Conservation (phyloP, 2,113 vertebrate genomes). For the Vombatus ursinus region DNA sequence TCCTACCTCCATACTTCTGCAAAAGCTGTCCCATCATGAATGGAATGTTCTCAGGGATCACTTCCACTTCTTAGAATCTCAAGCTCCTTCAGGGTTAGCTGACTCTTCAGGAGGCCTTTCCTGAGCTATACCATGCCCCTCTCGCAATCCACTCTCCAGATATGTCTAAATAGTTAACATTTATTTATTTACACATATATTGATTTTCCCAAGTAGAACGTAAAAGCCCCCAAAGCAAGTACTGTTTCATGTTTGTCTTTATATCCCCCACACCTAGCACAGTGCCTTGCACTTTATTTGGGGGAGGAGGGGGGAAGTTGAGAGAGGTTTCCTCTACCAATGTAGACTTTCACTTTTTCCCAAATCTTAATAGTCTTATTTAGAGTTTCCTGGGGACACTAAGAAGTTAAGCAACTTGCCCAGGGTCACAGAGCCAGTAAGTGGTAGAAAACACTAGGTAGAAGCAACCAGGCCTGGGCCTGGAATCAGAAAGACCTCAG, state of each 20-base stretch:
- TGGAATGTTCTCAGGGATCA: too few relatives aligned
- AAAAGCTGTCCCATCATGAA: not conserved
- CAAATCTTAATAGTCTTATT: not conserved
- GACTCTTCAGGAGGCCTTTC: not conserved
- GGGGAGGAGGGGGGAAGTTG: not conserved
- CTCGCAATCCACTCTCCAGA: not conserved
- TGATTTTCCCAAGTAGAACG: not conserved
- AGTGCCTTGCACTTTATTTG: too few relatives aligned
- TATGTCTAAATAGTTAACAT: not conserved
- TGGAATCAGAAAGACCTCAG: too few relatives aligned
- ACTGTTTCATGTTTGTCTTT: not conserved
- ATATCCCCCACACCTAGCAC: not conserved
- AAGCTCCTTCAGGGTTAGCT: not conserved
- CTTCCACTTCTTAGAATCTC: not conserved
- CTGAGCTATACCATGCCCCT: not conserved
- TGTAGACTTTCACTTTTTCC: not conserved
- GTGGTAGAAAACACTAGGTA: not conserved
- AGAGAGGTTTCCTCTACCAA: not conserved
- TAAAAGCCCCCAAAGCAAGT: not conserved
- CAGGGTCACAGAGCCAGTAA: not conserved
- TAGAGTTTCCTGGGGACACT: not conserved
- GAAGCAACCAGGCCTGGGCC: too few relatives aligned
- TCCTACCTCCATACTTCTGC: not conserved
- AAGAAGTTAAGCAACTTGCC: not conserved
- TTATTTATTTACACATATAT: not conserved